Base-by-base conservation (phyloP, 2,888 invertebrate genomes). In the Drosophila imparisetae region DNA sequence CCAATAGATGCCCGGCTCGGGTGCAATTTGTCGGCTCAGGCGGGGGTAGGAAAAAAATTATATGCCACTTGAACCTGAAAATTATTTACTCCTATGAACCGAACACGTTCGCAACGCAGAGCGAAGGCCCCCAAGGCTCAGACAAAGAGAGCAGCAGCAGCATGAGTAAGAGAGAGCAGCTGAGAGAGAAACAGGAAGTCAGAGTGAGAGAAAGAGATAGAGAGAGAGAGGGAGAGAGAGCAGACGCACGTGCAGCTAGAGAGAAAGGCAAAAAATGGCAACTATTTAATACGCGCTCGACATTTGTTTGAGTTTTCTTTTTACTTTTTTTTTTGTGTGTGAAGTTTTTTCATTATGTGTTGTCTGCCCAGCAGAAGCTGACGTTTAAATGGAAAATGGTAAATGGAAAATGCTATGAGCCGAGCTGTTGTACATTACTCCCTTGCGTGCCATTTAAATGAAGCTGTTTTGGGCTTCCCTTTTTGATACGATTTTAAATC, bases 21-120 rank as follows among this genome's bases (percentile, higher is more conserved):
- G 32, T 80, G 83, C 83, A 87, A 85, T 85, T 85, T 85, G 87
- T 86, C 67, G 72, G 34, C 42, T 21, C 24, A 15, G 24, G 64
- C 58, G 65, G 68, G 64, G 73, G 62, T 21, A 24, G 27, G 30
- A 53, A 65, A 78, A 67, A 89, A 75, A 84, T 88, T 73, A 81
- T 89, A 80, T 81, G 89, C 77, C 81, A 90, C 90, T 87, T 87
- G 86, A 87, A 87, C 89, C 86, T 86, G 86, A 90, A 86, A 90
- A 90, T 87, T 90, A 88, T 90, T 90, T 88, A 90, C 78, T 78
- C 67, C 75, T 66, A 60, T 48, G 80, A 66, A 21, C 29, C 78
- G 57, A 72, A 69, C 62, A 78, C 63, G 72, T 45, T 45, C 4
- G 58, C 42, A 52, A 30, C 48, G 54, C 48, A 40, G 65, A 60